A percentile compares a stretch with the other conserved stretches of the same genome.
These are phyloP conservation scores for Cottoperca gobio DNA, from an alignment of 2,797 vertebrate species.

Conservation along the genomic window DNA sequence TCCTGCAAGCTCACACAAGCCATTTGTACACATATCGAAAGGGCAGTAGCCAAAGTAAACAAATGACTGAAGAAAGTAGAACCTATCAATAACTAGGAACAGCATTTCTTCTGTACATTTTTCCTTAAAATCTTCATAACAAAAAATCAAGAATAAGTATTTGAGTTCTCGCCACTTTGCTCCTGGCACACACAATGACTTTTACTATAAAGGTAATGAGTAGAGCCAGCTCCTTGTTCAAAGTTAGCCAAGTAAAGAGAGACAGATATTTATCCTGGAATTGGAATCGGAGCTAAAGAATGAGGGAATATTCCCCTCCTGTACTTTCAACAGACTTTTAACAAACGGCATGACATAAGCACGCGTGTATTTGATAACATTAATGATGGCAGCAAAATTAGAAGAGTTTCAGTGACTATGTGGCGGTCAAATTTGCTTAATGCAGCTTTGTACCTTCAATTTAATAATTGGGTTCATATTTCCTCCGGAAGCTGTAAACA, in stretches of 20 bases:
- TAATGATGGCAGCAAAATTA: background rate
- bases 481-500: background rate
- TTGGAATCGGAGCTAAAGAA: background rate
- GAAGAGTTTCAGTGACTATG: background rate
- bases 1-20: conserved; percentile 20
- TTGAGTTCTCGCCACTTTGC: background rate
- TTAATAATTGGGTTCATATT: background rate
- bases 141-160: background rate
- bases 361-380: background rate
- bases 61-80: conserved; percentile 3
- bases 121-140: background rate
- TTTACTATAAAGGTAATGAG: background rate
- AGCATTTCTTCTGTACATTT: background rate
- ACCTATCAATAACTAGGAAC: background rate
- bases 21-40: conserved; percentile 9
- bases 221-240: background rate
- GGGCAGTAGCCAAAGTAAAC: conserved; percentile 13
- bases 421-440: background rate
- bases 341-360: background rate
- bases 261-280: background rate
- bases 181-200: background rate
- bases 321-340: background rate
- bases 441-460: background rate
- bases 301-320: background rate
- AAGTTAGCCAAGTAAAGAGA: background rate